These are phyloP conservation scores for Eupeodes latifasciatus DNA, from an alignment of 2,888 invertebrate genomes.

Conservation along the genomic window DNA sequence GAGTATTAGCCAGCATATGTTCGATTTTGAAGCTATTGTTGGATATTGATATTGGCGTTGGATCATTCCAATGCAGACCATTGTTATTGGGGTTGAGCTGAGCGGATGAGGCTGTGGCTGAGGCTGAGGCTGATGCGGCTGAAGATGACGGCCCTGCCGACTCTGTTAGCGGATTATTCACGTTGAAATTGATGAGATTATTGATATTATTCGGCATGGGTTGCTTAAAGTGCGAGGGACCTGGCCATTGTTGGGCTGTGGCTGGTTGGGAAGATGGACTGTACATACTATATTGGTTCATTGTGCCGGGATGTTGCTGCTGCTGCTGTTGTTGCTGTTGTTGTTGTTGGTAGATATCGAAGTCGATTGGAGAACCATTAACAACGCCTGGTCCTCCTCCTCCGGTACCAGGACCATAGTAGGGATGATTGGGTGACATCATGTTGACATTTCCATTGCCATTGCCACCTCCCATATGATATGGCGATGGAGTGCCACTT, in stretches of 20 bases:
- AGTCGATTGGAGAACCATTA: slow-evolving; percentile 59
- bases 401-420: slow-evolving; percentile 60
- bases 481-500: slow-evolving; percentile 81
- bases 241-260: slow-evolving; percentile 75
- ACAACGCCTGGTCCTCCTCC: slow-evolving; percentile 48
- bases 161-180: slow-evolving; percentile 67
- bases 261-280: slow-evolving; percentile 70
- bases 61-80: slow-evolving; percentile 65
- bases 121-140: slow-evolving; percentile 12
- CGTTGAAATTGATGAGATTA: slow-evolving; percentile 74
- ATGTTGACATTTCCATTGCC: slow-evolving; percentile 78
- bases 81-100: slow-evolving; percentile 77
- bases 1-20: slow-evolving; percentile 70
- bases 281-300: slow-evolving; percentile 64
- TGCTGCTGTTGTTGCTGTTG: slow-evolving; percentile 65
- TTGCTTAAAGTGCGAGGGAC: slow-evolving; percentile 61
- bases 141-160: slow-evolving; percentile 58
- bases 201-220: slow-evolving; percentile 72
- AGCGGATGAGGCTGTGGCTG: slow-evolving; percentile 7
- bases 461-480: slow-evolving; percentile 78
- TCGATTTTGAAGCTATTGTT: slow-evolving; percentile 73
- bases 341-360: slow-evolving; percentile 58
- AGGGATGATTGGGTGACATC: slow-evolving; percentile 77
- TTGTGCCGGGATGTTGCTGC: slow-evolving; percentile 76
- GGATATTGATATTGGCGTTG: slow-evolving; percentile 51